phyloP scores from a whole-genome alignment of 1,140 invertebrate species.

The Helicorthomorpha holstii region DNA sequence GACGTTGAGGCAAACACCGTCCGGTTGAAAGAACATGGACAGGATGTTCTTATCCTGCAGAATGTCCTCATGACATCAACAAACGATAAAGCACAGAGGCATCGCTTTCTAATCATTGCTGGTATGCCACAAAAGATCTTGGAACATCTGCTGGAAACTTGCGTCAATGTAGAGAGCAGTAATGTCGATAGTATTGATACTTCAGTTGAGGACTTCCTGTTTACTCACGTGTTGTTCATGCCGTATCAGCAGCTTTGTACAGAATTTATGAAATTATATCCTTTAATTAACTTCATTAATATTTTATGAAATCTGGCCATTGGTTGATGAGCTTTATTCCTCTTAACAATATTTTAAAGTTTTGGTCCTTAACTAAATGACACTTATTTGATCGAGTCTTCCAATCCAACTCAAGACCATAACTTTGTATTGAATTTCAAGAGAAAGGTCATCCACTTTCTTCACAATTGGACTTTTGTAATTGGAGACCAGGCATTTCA shows the following conservation, averaged over 20 bases:
- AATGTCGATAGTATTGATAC: conserved; percentile 33
- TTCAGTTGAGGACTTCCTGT: conserved; percentile 66
- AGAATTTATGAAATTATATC: conserved; percentile 58
- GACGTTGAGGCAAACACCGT: conserved; percentile 81
- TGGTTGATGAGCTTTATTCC: no score
- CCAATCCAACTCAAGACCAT: conserved; percentile 36
- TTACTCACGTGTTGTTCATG: conserved; percentile 78
- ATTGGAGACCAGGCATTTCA: conserved; percentile 55
- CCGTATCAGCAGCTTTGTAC: conserved; percentile 54
- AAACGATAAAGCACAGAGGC: no score
- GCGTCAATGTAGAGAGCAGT: conserved; percentile 37
- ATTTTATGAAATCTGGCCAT: no score
- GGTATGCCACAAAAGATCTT: conserved; percentile 74
- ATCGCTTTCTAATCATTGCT: no score
- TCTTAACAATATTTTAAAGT: no score
- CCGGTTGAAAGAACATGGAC: conserved; percentile 65
- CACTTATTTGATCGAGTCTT: conserved; percentile 38
- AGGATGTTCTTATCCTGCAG: conserved; percentile 67
- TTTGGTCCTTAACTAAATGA: neutral
- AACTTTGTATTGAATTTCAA: conserved; percentile 57
- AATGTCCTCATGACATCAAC: conserved; percentile 36
- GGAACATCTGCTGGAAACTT: conserved; percentile 67
- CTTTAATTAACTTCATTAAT: conserved; percentile 25
- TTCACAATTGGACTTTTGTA: conserved; percentile 55
- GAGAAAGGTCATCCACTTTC: conserved; percentile 56